phyloP scores from a whole-genome alignment of 2,797 vertebrate species.

The Chelonia mydas region DNA sequence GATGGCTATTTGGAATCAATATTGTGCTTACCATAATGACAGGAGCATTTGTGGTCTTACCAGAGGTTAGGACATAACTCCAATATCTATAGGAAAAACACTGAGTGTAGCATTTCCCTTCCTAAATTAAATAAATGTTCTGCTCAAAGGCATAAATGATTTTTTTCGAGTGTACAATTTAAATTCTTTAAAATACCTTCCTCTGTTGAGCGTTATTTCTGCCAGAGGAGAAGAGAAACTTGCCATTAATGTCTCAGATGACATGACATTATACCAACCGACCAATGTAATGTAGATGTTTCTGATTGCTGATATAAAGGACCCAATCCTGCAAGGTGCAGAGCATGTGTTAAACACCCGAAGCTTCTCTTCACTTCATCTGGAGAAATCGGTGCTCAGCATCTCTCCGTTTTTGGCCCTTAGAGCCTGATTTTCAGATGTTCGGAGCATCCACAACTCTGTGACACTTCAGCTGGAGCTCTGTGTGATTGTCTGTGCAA shows the following conservation, averaged over 20 bases:
- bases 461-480: background rate
- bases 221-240: background rate
- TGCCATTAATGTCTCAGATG: background rate
- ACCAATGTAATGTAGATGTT: background rate
- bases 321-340: conserved; percentile 1
- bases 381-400: background rate
- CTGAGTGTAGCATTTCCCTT: background rate
- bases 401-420: background rate
- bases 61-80: conserved; percentile 87
- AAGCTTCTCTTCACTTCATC: background rate
- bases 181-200: conserved; percentile 46
- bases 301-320: conserved; percentile 7
- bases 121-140: background rate
- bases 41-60: conserved; percentile 95
- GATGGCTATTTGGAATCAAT: conserved; percentile 98
- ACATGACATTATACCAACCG: background rate
- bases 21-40: conserved; percentile 96
- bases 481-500: background rate
- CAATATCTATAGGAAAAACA: background rate
- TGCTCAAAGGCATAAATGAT: background rate
- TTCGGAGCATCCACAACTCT: background rate
- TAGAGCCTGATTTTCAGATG: background rate
- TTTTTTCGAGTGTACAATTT: background rate
- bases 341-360: background rate
- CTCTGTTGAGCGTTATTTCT: background rate